Evolutionary conservation across 2,113 vertebrate species (phyloP).

Genomic region (Turnix velox): DNA sequence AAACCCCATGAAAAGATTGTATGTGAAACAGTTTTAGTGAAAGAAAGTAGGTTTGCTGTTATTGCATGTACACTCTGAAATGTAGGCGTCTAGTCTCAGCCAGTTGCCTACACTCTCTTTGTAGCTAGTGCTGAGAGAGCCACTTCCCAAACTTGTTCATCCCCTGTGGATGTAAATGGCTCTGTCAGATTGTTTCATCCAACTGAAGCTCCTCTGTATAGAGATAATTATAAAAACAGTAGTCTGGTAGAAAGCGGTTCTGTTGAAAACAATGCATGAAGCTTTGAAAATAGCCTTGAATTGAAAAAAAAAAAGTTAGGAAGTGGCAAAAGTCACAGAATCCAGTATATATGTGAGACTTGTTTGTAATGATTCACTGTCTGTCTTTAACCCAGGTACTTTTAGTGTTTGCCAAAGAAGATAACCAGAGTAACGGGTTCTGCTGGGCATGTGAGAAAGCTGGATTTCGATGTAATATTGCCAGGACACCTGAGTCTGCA

Average conservation of each 20-base stretch:
- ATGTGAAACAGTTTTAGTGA: background rate
- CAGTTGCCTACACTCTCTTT: background rate
- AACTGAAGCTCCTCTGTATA: background rate
- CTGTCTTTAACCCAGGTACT: slow-evolving; percentile 83
- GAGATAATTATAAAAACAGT: background rate
- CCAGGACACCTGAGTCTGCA: slow-evolving; percentile 83
- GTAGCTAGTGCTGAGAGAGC: background rate
- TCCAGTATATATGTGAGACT: background rate
- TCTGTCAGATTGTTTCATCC: background rate
- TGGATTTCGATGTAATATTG: slow-evolving; percentile 85
- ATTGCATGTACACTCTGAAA: background rate
- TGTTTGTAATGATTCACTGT: background rate
- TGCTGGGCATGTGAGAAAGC: slow-evolving; percentile 93
- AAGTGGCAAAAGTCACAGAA: background rate
- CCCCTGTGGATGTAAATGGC: background rate
- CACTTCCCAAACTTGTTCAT: background rate
- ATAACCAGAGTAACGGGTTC: slow-evolving; percentile 93
- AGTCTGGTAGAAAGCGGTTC: background rate
- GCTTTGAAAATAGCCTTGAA: background rate
- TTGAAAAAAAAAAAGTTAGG: background rate
- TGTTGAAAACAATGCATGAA: background rate
- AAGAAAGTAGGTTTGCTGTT: background rate
- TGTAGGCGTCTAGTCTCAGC: background rate
- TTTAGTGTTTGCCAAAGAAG: slow-evolving; percentile 98
- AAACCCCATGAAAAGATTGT: background rate